A percentile compares a stretch with the other conserved stretches of the same genome.
Evolutionary conservation across 2,888 invertebrate genomes (phyloP).

Genomic region (Lochmaea crataegi): DNA sequence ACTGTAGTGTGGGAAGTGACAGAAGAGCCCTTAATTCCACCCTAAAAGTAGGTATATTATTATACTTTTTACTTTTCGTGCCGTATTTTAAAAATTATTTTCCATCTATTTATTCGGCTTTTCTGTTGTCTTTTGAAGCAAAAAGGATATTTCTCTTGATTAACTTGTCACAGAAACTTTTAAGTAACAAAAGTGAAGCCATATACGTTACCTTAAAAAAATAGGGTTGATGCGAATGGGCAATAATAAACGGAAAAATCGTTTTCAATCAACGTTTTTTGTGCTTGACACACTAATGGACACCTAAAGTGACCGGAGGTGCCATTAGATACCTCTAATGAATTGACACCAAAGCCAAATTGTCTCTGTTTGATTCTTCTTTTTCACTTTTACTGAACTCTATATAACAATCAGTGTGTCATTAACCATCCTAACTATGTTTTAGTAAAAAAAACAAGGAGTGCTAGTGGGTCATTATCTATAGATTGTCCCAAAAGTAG

Average conservation of each 20-base stretch:
- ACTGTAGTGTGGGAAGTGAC: too few species aligned
- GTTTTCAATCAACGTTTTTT: constrained; percentile 28
- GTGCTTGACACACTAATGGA: constrained; percentile 26
- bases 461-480: neutral
- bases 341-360: constrained; percentile 46
- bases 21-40: too few species aligned
- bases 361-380: constrained; percentile 22
- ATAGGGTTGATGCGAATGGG: neutral
- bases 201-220: neutral
- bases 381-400: constrained; percentile 27
- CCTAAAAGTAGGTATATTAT: too few species aligned
- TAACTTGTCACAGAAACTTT: neutral
- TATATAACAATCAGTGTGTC: neutral
- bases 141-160: too few species aligned
- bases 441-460: neutral
- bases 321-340: constrained; percentile 47
- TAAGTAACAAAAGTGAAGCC: too few species aligned
- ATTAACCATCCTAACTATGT: neutral
- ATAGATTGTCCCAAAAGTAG: neutral
- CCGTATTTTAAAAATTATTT: too few species aligned
- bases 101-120: too few species aligned
- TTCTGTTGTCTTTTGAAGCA: too few species aligned
- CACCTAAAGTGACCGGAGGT: constrained; percentile 44
- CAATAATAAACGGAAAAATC: constrained; percentile 4
- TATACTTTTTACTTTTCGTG: too few species aligned